A percentile compares a stretch with the other conserved stretches of the same genome.
These are phyloP conservation scores for Acanthosepion esculentum DNA, from an alignment of 2,888 invertebrate genomes.

Conservation along the genomic window DNA sequence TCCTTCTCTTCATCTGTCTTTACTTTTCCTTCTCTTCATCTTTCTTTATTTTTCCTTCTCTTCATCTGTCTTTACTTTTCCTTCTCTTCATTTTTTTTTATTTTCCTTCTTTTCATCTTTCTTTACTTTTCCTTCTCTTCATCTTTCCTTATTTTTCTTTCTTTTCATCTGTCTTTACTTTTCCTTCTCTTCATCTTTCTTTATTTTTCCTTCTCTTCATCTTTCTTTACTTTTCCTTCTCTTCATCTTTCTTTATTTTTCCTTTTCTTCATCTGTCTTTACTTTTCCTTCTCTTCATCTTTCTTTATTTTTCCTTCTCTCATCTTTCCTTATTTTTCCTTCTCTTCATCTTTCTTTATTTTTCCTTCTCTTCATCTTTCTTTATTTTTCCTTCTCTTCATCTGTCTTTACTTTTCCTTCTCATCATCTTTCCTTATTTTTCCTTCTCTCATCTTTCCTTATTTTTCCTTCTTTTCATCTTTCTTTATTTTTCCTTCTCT, in stretches of 20 bases:
- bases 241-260: neutral
- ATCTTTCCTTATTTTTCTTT: neutral
- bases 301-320: neutral
- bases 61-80: neutral
- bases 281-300: neutral
- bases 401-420: too few relatives aligned
- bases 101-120: too few relatives aligned
- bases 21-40: neutral
- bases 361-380: neutral
- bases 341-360: neutral
- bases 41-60: neutral
- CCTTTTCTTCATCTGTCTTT: neutral
- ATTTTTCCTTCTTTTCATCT: neutral
- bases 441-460: neutral
- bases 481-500: neutral
- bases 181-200: neutral
- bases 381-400: neutral
- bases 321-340: too few relatives aligned
- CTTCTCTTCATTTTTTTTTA: too few relatives aligned
- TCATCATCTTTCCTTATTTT: too few relatives aligned
- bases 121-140: neutral
- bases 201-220: too few relatives aligned
- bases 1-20: neutral
- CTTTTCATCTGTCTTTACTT: neutral
- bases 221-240: too few relatives aligned